Base-by-base conservation (phyloP, 30 jellyfish, hydroid and myxozoan species). In the Phacellophora camtschatica region DNA sequence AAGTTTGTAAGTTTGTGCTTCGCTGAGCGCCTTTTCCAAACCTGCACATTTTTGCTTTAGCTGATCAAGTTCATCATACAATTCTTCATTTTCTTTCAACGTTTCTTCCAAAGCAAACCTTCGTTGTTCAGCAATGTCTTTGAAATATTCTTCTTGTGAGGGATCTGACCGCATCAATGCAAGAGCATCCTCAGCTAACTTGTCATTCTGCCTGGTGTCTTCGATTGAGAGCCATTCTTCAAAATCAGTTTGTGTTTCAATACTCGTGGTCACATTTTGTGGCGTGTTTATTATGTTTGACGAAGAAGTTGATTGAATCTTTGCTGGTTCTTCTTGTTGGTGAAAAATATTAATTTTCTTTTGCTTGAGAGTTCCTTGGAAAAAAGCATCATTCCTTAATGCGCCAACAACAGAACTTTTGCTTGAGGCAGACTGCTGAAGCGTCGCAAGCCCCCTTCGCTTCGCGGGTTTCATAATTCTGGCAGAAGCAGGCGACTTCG, bases 101-200 rank as follows among this genome's bases (percentile, higher is more conserved):
- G 96, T 53, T 70, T 90, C 98, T 79, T 90, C 98, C 71, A 90
- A 80, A 6, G 98, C 98, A 13, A 51, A 1, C 72, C 98, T 75
- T 35, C 98, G 48, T 55, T 90, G 88, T 71, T 90, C 98, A 2
- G 98, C 96, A 31, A 90, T 77, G 13, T 53, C 85, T 71, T 83
- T 77, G 90, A 81, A 82, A 54, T 83, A 90, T 22, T 82, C 87
- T 18, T 80, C 93, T 36, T 70, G 72, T 0, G 90, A 82, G 10
- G 93, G 94, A 25, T 90, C 90, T 25, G 94, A 76, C 10, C 90
- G 82, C 88, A 90, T 55, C 58, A 90, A 67, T 13, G 58, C 66
- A 42, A 90, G 56, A 2, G 98, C 98, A 24, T 90, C 94, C 25
- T 83, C 90, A 37, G 88, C 98, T 5, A 90, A 85, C 2, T 35